Percentiles rank a stretch among this genome's conserved stretches.
These are phyloP conservation scores for Shinisaurus crocodilurus DNA, from an alignment of 2,113 vertebrate species.

Conservation along the genomic window DNA sequence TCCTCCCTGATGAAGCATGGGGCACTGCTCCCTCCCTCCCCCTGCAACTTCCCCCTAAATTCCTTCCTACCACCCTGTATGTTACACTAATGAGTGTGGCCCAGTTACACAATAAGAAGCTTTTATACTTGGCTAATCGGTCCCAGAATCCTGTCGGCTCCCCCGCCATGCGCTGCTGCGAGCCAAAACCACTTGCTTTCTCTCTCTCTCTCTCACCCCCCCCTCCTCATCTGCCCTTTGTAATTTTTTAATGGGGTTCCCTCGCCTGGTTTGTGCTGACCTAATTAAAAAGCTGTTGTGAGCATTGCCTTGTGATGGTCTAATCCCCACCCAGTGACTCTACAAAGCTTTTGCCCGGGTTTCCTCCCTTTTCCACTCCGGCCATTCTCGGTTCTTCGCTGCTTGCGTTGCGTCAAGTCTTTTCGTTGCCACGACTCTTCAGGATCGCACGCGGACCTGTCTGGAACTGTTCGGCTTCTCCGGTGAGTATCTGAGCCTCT, in stretches of 20 bases:
- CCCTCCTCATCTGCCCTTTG: slow-evolving; percentile 63
- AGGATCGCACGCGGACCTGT: not conserved
- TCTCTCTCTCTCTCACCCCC: slow-evolving; percentile 26
- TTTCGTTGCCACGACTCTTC: not conserved
- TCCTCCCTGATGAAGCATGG: not conserved
- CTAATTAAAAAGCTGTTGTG: slow-evolving; percentile 79
- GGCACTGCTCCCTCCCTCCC: slow-evolving; percentile 23
- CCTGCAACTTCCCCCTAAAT: not conserved
- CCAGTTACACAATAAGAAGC: slow-evolving; percentile 73
- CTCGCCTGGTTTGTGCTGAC: slow-evolving; percentile 74
- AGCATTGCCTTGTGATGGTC: slow-evolving; percentile 88
- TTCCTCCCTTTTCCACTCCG: slow-evolving; percentile 40
- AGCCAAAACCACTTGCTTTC: slow-evolving; percentile 19
- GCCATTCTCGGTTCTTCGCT: not conserved
- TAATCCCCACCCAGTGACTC: slow-evolving; percentile 83
- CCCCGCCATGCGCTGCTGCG: not conserved
- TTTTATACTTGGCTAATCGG: slow-evolving; percentile 71
- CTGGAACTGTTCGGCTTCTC: not conserved
- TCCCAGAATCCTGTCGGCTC: slow-evolving; percentile 37
- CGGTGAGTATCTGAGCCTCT: slow-evolving; percentile 58
- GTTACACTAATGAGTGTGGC: slow-evolving; percentile 65
- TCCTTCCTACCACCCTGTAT: slow-evolving; percentile 60
- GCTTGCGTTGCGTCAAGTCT: slow-evolving; percentile 6
- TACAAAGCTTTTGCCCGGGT: slow-evolving; percentile 75
- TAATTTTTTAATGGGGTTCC: slow-evolving; percentile 69